phyloP scores from a whole-genome alignment of 2,797 vertebrate genomes.

The Chelon labrosus region DNA sequence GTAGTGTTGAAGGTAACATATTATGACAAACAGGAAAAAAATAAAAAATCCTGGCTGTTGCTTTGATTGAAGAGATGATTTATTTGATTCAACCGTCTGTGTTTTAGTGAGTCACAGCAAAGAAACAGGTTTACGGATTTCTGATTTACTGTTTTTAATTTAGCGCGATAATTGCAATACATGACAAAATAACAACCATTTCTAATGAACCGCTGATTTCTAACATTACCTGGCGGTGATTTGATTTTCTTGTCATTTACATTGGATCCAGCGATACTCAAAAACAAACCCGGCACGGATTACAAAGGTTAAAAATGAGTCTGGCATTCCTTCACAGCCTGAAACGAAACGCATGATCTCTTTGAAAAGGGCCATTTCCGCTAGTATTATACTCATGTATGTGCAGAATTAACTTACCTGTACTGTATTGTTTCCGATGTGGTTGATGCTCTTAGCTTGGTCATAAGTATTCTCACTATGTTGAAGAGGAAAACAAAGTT shows the following conservation, averaged over 20 bases:
- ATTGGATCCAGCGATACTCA: neutral
- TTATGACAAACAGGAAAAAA: neutral
- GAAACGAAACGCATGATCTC: neutral
- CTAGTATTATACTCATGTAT: no score
- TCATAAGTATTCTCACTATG: slow-evolving; percentile 98
- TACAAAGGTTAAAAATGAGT: neutral
- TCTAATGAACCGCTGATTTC: neutral
- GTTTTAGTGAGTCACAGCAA: neutral
- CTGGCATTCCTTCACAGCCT: neutral
- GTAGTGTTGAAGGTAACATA: neutral
- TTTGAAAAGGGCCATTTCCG: neutral
- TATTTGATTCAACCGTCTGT: neutral
- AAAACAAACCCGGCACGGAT: neutral
- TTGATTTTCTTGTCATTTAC: slow-evolving; percentile 6
- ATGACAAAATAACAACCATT: neutral
- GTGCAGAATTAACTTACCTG: slow-evolving; percentile 82
- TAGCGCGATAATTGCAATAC: slow-evolving; percentile 3
- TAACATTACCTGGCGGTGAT: neutral
- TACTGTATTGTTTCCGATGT: slow-evolving; percentile 98
- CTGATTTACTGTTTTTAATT: slow-evolving; percentile 32
- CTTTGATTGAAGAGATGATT: neutral
- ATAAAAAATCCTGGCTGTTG: neutral
- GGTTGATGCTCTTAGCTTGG: slow-evolving; percentile 95
- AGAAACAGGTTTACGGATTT: neutral
- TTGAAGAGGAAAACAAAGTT: slow-evolving; percentile 99